phyloP scores from a whole-genome alignment of 2,888 invertebrate species.

The Imbricaverruca yamaguchii region DNA sequence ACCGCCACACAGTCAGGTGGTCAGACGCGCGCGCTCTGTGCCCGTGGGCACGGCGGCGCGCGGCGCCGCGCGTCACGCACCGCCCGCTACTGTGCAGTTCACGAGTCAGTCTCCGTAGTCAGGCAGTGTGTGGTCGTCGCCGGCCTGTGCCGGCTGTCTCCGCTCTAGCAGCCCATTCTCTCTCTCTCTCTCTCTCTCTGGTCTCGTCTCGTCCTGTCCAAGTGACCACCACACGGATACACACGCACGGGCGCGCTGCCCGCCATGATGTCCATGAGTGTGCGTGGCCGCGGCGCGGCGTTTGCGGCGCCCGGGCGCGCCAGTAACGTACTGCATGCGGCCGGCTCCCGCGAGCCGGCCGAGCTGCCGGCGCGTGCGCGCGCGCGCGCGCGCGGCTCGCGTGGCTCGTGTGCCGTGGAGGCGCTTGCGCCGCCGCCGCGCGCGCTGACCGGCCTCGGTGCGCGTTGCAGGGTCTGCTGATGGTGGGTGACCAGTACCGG shows the following conservation, averaged over 20 bases:
- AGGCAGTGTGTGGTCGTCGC: neutral
- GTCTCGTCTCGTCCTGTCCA: neutral
- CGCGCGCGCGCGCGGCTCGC: conserved; percentile 26
- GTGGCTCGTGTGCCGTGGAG: conserved; percentile 23
- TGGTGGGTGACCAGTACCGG: conserved; percentile 62
- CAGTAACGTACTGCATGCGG: conserved; percentile 15
- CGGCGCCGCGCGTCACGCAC: neutral
- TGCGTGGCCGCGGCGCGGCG: neutral
- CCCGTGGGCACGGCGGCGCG: neutral
- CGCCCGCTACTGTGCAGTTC: neutral
- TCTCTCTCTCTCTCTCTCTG: neutral
- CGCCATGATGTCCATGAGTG: neutral
- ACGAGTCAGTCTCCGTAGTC: no score
- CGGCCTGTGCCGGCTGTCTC: neutral
- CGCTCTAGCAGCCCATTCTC: neutral
- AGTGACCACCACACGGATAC: neutral
- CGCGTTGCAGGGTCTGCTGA: conserved; percentile 58
- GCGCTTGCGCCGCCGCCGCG: neutral
- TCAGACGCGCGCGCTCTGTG: neutral
- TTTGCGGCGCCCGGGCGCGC: neutral
- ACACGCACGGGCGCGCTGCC: neutral
- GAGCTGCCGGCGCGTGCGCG: conserved; percentile 26
- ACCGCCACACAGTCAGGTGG: neutral
- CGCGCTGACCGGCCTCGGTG: conserved; percentile 17
- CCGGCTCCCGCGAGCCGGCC: neutral